These are phyloP conservation scores for Zoroaster sp. DNA, from an alignment of 53 echinoderm and acorn worm genomes.

Conservation along the genomic window DNA sequence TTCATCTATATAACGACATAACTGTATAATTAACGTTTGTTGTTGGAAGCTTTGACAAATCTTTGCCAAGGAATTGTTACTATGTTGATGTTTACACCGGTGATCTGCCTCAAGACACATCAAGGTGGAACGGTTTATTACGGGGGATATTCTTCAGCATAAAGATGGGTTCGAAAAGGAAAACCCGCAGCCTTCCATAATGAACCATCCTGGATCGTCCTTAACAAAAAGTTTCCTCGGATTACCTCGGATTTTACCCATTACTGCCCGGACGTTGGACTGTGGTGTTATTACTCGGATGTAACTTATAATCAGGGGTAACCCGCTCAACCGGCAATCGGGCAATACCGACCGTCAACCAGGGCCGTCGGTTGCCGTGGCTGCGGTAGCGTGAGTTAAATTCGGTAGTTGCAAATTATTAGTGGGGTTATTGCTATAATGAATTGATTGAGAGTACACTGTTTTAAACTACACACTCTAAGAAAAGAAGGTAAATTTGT, in stretches of 20 bases:
- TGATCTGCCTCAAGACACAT: no score
- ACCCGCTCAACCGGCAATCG: background rate
- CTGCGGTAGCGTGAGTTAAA: background rate
- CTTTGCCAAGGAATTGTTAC: no score
- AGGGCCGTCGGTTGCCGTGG: background rate
- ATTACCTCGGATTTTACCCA: conserved; percentile 6
- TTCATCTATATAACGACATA: no score
- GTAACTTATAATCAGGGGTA: conserved; percentile 17
- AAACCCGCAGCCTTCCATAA: background rate
- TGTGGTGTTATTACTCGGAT: background rate
- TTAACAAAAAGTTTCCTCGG: conserved; percentile 7
- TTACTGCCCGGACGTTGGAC: conserved; percentile 21
- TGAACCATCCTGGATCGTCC: background rate
- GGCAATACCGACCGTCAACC: background rate
- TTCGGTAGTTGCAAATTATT: background rate
- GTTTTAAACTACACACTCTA: no score
- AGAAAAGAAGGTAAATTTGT: no score
- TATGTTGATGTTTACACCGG: no score
- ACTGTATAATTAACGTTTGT: no score
- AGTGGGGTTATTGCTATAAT: background rate
- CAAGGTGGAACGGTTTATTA: no score
- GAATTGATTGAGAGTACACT: background rate
- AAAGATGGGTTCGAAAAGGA: background rate
- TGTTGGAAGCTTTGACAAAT: no score
- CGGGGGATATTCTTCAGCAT: no score